Conservation (phyloP, 1,140 invertebrate genomes). For the Goniozus legneri region DNA sequence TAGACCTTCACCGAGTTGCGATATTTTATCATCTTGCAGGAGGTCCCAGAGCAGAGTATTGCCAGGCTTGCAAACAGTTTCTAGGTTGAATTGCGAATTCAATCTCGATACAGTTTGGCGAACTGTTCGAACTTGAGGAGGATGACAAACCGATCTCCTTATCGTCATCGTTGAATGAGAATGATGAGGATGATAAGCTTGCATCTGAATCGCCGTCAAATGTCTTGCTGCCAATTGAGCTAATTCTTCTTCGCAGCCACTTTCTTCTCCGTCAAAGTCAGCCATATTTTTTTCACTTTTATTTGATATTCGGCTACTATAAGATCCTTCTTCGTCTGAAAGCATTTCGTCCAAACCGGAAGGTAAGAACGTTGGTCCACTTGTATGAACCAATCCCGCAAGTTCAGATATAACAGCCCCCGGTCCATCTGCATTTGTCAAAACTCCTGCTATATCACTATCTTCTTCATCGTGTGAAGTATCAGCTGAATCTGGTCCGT, state of each 20-base stretch:
- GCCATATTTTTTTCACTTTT: conserved; percentile 95
- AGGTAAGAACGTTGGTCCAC: conserved; percentile 39
- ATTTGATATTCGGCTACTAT: conserved; percentile 84
- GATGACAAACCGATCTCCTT: conserved; percentile 37
- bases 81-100: conserved; percentile 63
- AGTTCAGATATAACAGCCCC: conserved; percentile 55
- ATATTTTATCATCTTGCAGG: conserved; percentile 86
- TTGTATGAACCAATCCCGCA: conserved; percentile 50
- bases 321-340: conserved; percentile 73
- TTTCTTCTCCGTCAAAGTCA: conserved; percentile 91
- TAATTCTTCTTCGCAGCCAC: conserved; percentile 82
- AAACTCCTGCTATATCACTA: conserved; percentile 43
- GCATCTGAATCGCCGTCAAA: conserved; percentile 51
- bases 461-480: conserved; percentile 50
- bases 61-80: conserved; percentile 81
- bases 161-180: conserved; percentile 40
- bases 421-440: conserved; percentile 36
- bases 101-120: conserved; percentile 42
- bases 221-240: conserved; percentile 68
- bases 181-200: conserved; percentile 44
- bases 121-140: conserved; percentile 31
- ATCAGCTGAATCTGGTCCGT: conserved; percentile 40
- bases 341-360: conserved; percentile 61
- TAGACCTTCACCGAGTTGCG: conserved; percentile 80
- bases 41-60: conserved; percentile 92